Percentiles rank a stretch among this genome's conserved stretches.
Conservation (phyloP, 2,113 vertebrate species). For the Ascaphus truei region DNA sequence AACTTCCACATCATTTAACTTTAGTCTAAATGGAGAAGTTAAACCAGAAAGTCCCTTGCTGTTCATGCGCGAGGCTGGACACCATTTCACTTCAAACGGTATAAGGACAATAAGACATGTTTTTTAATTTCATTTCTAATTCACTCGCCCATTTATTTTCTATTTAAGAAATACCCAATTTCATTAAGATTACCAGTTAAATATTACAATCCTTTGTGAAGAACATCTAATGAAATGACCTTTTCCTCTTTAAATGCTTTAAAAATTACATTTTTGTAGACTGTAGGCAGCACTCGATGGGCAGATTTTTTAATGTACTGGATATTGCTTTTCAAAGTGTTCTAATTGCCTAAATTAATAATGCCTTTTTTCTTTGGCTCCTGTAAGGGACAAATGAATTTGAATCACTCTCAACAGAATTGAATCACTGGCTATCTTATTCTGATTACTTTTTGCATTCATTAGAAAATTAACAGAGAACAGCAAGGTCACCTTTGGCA, state of each 20-base stretch:
- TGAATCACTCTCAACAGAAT: conserved; percentile 59
- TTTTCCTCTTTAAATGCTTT: conserved; percentile 58
- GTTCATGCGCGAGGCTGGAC: too few relatives aligned
- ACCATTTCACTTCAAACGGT: neutral
- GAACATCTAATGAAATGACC: conserved; percentile 47
- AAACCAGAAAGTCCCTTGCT: too few relatives aligned
- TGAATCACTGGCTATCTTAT: conserved; percentile 47
- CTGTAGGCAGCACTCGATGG: conserved; percentile 48
- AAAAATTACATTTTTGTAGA: conserved; percentile 58
- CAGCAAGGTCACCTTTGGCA: conserved; percentile 55
- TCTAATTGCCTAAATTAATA: conserved; percentile 79
- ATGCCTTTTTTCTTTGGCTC: conserved; percentile 46
- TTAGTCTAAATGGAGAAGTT: too few relatives aligned
- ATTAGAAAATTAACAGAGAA: conserved; percentile 48
- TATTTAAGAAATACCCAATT: conserved; percentile 47
- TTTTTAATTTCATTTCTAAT: conserved; percentile 48
- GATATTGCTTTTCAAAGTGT: conserved; percentile 68
- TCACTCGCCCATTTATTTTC: conserved; percentile 32
- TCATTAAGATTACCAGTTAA: conserved; percentile 50
- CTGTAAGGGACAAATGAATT: conserved; percentile 62
- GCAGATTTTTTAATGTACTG: conserved; percentile 53
- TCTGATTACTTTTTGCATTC: conserved; percentile 58
- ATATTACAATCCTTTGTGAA: conserved; percentile 44
- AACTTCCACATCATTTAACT: too few relatives aligned
- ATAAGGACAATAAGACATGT: neutral